Evolutionary conservation across 2,888 invertebrate species (phyloP), one percentile per base, ranked within the genome.

Genomic region (Agrotis clavis): DNA sequence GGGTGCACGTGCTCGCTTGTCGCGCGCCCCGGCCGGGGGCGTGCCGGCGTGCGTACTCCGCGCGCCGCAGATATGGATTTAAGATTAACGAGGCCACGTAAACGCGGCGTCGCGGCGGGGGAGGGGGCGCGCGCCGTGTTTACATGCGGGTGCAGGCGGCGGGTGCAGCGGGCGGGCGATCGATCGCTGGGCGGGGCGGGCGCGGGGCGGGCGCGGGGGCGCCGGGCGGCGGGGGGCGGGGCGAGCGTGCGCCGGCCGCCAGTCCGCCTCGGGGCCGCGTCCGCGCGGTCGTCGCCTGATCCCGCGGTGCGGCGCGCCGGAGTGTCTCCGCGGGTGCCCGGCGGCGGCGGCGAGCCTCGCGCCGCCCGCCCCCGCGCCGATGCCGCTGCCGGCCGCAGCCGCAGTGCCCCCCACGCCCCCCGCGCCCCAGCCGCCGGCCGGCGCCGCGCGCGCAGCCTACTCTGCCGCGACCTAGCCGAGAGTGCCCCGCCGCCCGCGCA

Each of bases 61-160:
- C 88, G 89, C 90, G 90, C 91, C 90, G 89, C 91, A 89, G 93
- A 92, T 94, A 94, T 94, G 94, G 94, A 94, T 94, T 93, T 93
- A 92, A 94, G 94, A 94, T 93, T 93, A 93, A 93, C 92, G 92
- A 91, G 93, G 92, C 87, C 97, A 96, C 96, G 87, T 84, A 86
- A 75, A 84, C 86, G 77, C 71, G 78, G 75, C 80, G 82, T 83
- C 77, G 86, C 79, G 96, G 95, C 85, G 81, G 96, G 96, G 92
- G 95, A 75, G 98, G 98, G 97, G 96, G 97, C 97, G 95, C 98
- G 86, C 86, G 89, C 88, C 96, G 96, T 92, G 96, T 95, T 93
- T 94, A 94, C 94, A 90, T 87, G 93, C 92, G 92, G 94, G 83
- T 84, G 87, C 87, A 89, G 93, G 91, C 91, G 92, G 87, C 97